A percentile compares a stretch with the other conserved stretches of the same genome.
Evolutionary conservation across 2,888 invertebrate genomes (phyloP).

Genomic region (Trissolcus japonicus): DNA sequence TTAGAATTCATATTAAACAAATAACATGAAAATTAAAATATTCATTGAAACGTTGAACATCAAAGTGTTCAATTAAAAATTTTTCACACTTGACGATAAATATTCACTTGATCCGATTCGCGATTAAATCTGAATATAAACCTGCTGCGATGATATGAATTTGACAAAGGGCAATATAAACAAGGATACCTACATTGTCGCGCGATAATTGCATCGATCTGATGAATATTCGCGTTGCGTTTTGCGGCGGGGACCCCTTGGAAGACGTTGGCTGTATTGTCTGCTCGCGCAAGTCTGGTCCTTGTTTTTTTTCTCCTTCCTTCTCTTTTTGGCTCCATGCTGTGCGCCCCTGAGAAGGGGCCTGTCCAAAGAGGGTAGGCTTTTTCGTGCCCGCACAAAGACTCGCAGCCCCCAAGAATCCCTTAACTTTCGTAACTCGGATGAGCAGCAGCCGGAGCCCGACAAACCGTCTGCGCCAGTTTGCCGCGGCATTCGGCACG

Average conservation of each 20-base stretch:
- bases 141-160: slow-evolving; percentile 9
- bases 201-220: slow-evolving; percentile 42
- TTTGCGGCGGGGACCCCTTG: slow-evolving; percentile 45
- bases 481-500: slow-evolving; percentile 52
- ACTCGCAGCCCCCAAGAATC: slow-evolving; percentile 55
- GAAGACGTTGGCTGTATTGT: slow-evolving; percentile 52
- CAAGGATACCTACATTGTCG: slow-evolving; percentile 25
- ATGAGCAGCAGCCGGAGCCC: slow-evolving; percentile 56
- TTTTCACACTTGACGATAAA: too few species aligned
- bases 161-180: slow-evolving; percentile 30
- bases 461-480: slow-evolving; percentile 56
- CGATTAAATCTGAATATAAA: too few species aligned
- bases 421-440: slow-evolving; percentile 57
- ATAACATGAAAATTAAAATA: too few species aligned
- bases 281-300: slow-evolving; percentile 34
- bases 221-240: slow-evolving; percentile 38
- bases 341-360: slow-evolving; percentile 53
- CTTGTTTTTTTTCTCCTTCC: slow-evolving; percentile 22
- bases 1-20: too few species aligned
- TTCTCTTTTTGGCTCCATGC: slow-evolving; percentile 15
- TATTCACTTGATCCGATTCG: too few species aligned
- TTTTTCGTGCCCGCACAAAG: slow-evolving; percentile 52
- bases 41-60: too few species aligned
- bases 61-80: too few species aligned
- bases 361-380: slow-evolving; percentile 46